These are phyloP conservation scores for Subacronicta megacephala DNA, from an alignment of 2,888 invertebrate species.

Conservation along the genomic window DNA sequence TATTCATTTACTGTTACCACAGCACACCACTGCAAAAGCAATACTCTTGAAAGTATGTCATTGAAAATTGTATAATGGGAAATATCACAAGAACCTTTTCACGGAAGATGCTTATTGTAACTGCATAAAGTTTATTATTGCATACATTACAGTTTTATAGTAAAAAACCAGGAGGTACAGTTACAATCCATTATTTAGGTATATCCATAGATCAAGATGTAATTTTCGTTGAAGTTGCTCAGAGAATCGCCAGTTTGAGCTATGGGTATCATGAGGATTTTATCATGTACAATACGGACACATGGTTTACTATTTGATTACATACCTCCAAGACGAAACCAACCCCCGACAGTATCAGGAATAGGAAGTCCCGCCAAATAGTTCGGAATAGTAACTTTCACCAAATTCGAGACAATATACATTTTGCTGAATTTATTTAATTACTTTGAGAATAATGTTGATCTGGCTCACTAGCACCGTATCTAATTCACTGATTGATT, in stretches of 20 bases:
- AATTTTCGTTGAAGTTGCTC: too few relatives aligned
- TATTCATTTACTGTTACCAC: too few relatives aligned
- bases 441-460: slow-evolving; percentile 6
- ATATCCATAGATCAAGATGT: too few relatives aligned
- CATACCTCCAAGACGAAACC: slow-evolving; percentile 95
- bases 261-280: too few relatives aligned
- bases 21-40: background rate
- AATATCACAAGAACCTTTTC: slow-evolving; percentile 31
- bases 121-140: slow-evolving; percentile 37
- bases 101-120: slow-evolving; percentile 26
- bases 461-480: background rate
- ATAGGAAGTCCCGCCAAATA: slow-evolving; percentile 95
- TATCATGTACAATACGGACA: background rate
- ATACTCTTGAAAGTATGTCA: slow-evolving; percentile 55
- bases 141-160: slow-evolving; percentile 10
- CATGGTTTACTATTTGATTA: slow-evolving; percentile 21
- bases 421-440: slow-evolving; percentile 83
- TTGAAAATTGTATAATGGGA: slow-evolving; percentile 68
- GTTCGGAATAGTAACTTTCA: slow-evolving; percentile 94
- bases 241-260: too few relatives aligned
- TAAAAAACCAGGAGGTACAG: slow-evolving; percentile 22
- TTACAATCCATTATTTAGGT: too few relatives aligned
- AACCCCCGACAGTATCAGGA: slow-evolving; percentile 95
- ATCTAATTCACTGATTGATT: too few relatives aligned
- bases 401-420: slow-evolving; percentile 93